Percentiles rank a stretch among this genome's conserved stretches.
Conservation (phyloP, 2,797 vertebrate species). For the Crax fasciolata region DNA sequence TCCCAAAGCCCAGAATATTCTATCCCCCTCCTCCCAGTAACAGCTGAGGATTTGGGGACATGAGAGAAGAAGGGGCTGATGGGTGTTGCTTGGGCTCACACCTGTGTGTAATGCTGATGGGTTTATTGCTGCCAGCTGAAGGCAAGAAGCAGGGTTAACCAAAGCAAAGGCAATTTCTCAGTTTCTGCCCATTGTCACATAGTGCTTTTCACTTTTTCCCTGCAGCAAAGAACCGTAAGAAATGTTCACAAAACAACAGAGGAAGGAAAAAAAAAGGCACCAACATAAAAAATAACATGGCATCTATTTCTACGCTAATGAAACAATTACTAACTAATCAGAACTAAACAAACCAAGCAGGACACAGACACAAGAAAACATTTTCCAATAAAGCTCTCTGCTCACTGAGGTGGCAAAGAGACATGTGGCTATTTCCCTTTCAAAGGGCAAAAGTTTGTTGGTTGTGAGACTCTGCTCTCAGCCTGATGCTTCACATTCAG, state of each 20-base stretch:
- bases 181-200: not conserved
- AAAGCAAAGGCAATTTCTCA: not conserved
- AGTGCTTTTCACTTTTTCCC: not conserved
- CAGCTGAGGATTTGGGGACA: not conserved
- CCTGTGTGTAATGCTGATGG: not conserved
- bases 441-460: not conserved
- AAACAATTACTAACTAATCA: slow-evolving; percentile 45
- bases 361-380: not conserved
- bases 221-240: not conserved
- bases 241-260: not conserved
- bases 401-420: not conserved
- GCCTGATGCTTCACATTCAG: not conserved
- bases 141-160: not conserved
- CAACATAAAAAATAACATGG: not conserved
- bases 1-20: not conserved
- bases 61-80: not conserved
- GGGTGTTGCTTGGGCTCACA: not conserved
- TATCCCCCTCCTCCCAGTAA: not conserved
- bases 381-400: slow-evolving; percentile 14
- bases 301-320: slow-evolving; percentile 21
- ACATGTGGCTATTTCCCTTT: not conserved
- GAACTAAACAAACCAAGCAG: slow-evolving; percentile 25
- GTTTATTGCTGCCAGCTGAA: not conserved
- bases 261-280: not conserved
- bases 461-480: not conserved